A percentile compares a stretch with the other conserved stretches of the same genome.
phyloP scores from a whole-genome alignment of 2,797 vertebrate species.

The Sandelia bainsii region DNA sequence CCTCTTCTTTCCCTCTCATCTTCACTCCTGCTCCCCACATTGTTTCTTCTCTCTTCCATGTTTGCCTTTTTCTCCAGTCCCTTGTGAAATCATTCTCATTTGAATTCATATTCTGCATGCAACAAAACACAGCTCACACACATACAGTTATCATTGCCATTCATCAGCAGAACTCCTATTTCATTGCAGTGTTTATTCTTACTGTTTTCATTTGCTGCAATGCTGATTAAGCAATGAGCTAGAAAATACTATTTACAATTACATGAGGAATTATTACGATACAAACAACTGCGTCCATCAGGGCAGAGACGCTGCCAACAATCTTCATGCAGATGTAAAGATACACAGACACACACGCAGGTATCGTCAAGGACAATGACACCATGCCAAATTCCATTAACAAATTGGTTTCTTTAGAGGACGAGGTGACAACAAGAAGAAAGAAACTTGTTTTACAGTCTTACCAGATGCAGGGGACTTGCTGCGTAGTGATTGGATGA shows the following conservation, averaged over 20 bases:
- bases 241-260: constrained; percentile 58
- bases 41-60: constrained; percentile 38
- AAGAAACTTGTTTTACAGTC: constrained; percentile 6
- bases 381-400: constrained; percentile 9
- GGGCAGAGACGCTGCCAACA: constrained; percentile 5
- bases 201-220: constrained; percentile 54
- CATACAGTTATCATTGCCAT: constrained; percentile 35
- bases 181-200: constrained; percentile 46
- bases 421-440: constrained; percentile 6
- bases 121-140: constrained; percentile 32
- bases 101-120: constrained; percentile 63
- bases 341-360: background rate
- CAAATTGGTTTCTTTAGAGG: background rate
- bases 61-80: constrained; percentile 54
- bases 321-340: background rate
- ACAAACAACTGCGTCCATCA: constrained; percentile 42
- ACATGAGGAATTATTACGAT: constrained; percentile 35
- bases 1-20: constrained; percentile 47
- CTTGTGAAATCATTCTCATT: constrained; percentile 65
- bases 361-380: background rate
- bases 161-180: constrained; percentile 50
- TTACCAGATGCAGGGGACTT: constrained; percentile 94
- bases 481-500: constrained; percentile 88
- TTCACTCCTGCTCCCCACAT: constrained; percentile 35
- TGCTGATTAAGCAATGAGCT: constrained; percentile 64